Base-by-base conservation (phyloP, 2,797 vertebrate species). In the Siniperca scherzeri region DNA sequence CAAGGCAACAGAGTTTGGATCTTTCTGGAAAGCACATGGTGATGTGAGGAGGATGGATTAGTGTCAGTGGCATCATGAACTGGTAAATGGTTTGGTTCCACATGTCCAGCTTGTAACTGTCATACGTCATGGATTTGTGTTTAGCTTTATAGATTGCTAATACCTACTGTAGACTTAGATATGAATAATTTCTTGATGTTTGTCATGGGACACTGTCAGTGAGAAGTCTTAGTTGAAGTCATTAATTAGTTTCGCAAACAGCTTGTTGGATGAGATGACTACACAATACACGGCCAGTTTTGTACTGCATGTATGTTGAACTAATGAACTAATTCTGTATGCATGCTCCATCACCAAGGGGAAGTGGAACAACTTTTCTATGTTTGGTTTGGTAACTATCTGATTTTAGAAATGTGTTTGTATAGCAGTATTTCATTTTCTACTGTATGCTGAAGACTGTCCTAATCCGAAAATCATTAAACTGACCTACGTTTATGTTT, bases 21-120 rank as follows among this genome's bases (percentile, higher is more conserved):
- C 30, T 57, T 67, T 61, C 36, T 76, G 50, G 61, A 71, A 69
- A 66, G 33, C 53, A 12, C 19, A 27, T 12, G 19, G 5, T 46
- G 56, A 60, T 48, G 12, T 53, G 27, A 69, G 64, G 80, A 79
- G 44, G 70, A 77, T 76, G 87, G 78, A 90, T 74, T 89, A 78
- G 56, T 67, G 80, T 86, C 66, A 59, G 55, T 74, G 77, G 55
- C 87, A 60, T 87, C 89, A 91, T 91, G 88, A 91, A 90, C 84
- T 93, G 91, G 88, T 92, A 90, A 91, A 89, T 73, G 16, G 55
- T 60, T 78, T 74, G 19, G 52, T 60, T 80, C 27, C 6, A n/a
- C 11, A 73, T 60, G 10, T 78, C 30, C 16, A 57, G 55, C 68
- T 72, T 74, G 21, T 71, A 40, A 59, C 13, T 77, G 16, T n/a